Base-by-base conservation (phyloP, 2,797 vertebrate genomes). In the Odontamblyopus rebecca region DNA sequence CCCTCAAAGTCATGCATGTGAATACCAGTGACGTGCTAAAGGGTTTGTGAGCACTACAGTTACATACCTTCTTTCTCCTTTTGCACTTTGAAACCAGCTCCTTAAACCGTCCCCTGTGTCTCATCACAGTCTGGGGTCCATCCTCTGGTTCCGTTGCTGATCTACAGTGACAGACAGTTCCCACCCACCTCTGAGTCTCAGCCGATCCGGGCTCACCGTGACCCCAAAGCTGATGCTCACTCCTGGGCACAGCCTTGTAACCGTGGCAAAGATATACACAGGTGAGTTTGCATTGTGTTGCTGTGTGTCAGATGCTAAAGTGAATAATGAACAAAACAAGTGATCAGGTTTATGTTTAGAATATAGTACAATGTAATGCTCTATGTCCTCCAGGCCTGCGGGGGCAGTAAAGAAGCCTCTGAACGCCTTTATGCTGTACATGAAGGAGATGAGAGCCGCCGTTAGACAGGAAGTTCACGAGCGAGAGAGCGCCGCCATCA, bases 371-470 rank as follows among this genome's bases (percentile, higher is more conserved):
- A 38, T 38, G 8, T 38, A 9, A 38, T 38, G 35, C 35, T 38
- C 48, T 48, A 5, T 1, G 3, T 18, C 48, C 64, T 53, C 27
- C 27, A 51, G 70, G 7, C 71, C 59, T 16, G 32, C 6, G 8
- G 63, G 38, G 56, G 32, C 38, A 51, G 30, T 71, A 61, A 97
- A 97, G 93, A 97, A 97, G 84, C 96, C 96, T 32, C 91, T 97
- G 76, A 97, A 97, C 0, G 96, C 96, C 69, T 97, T 97, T 87
- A 97, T 97, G 96, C 92, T 97, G 57, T 97, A 96, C 90, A 97
- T 97, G 96, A 97, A 96, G 93, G 96, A 94, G 89, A 97, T 95
- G 96, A 75, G 87, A 67, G 80, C 83, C 48, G 26, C 63, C 5
- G 88, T 90, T 0, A 78, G 82, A 54, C 84, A 85, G 82, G 88